Conservation (phyloP, 2,113 vertebrate species). For the Limanda limanda region DNA sequence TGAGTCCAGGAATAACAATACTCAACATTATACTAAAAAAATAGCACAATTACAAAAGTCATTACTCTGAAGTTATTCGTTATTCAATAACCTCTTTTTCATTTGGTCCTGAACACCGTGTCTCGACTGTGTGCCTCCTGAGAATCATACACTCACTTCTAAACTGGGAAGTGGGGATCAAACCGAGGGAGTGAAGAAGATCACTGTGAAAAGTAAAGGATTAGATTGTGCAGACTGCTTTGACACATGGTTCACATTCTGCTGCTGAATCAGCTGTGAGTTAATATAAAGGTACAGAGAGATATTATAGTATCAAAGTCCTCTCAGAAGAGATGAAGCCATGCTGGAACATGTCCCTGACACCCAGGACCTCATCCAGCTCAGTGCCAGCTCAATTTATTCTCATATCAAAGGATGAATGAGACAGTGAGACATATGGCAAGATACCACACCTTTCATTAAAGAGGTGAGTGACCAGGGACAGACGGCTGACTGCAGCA, state of each 20-base stretch:
- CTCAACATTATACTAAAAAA: background rate
- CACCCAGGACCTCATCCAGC: slow-evolving; percentile 32
- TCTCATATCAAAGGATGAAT: slow-evolving; percentile 35
- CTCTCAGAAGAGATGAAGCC: slow-evolving; percentile 55
- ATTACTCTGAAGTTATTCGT: background rate
- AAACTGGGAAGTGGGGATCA: background rate
- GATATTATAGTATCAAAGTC: slow-evolving; percentile 40
- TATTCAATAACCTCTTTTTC: background rate
- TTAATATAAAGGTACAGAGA: slow-evolving; percentile 24
- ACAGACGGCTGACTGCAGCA: slow-evolving; percentile 14
- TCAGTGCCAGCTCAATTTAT: slow-evolving; percentile 39
- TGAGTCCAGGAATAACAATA: background rate
- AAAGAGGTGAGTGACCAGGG: slow-evolving; percentile 14
- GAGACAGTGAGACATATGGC: slow-evolving; percentile 25
- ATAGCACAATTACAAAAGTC: background rate
- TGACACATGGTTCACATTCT: slow-evolving; percentile 26
- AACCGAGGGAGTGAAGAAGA: background rate
- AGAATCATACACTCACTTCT: background rate
- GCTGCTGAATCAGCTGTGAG: slow-evolving; percentile 26
- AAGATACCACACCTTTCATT: slow-evolving; percentile 41
- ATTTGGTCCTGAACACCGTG: background rate
- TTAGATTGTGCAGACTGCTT: slow-evolving; percentile 10
- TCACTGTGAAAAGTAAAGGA: background rate
- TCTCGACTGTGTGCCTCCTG: background rate
- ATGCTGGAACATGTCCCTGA: slow-evolving; percentile 37